Evolutionary conservation across 2,888 invertebrate genomes (phyloP), one percentile per base, ranked within the genome.

Genomic region (Tolmerus cingulatus): DNA sequence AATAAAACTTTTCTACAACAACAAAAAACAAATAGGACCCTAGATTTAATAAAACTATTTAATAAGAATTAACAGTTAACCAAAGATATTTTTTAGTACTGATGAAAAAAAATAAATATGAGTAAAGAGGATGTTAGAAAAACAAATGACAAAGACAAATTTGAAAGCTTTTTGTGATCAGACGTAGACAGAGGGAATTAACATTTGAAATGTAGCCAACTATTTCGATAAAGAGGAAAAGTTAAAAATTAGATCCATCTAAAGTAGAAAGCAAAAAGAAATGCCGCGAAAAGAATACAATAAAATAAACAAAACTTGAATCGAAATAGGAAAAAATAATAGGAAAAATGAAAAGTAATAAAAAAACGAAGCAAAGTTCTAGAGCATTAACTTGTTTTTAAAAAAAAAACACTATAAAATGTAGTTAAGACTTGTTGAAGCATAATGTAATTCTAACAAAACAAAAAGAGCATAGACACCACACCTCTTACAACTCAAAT

Each of bases 1-100:
- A 66, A 66, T 66, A 66, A 66, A 66, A 66, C 16, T 37, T 66
- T 82, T 82, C 51, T 82, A 82, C 82, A 57, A 82, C 57, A 82
- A 82, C 30, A 82, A 43, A 82, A 57, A 82, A 34, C 66, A 66
- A 66, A 66, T 66, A 66, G 66, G 66, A 66, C 8, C 30, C 5
- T 82, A 82, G 57, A 66, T 66, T 0, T 82, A 34, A 66, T 57
- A 82, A 57, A n/a, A 66, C 37, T 57, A 51, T 81, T 51, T 81
- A 82, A 57, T 82, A 57, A 82, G 57, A 34, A 82, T 57, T 82
- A 82, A 82, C 66, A 37, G 82, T 82, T 82, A 82, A 82, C 82
- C 82, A 82, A 82, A 82, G 82, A 82, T 82, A 82, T 82, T 82
- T 82, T 66, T 82, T 82, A 82, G 82, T 55, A 82, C 82, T 82